Evolutionary conservation across 2,113 vertebrate species (phyloP), one percentile per base, ranked within the genome.

Genomic region (Oncorhynchus masou): DNA sequence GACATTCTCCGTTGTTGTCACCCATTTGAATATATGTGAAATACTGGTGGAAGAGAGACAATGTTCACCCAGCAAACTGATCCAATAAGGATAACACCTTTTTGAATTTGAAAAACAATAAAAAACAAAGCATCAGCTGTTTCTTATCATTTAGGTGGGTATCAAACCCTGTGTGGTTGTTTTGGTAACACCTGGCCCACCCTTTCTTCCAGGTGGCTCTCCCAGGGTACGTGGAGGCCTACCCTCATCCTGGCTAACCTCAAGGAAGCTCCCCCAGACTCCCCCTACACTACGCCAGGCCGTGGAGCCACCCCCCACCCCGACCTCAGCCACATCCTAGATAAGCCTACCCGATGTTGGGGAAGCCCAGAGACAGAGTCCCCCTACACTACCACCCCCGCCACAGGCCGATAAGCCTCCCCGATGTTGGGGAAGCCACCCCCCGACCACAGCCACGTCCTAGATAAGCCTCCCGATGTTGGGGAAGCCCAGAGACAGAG

Each of bases 171-270:
- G 16, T 20, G 25, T 45, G 12, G 4, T 70, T 45, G 72, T 29
- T 49, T 27, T 20, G 48, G 1, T 49, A 67, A 78, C 68, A 1
- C 60, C 20, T 15, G 49, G 64, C 62, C 31, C 62, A 59, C 2
- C 71, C 1, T n/a, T 76, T 89, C 70, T 86, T 81, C 2, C 92
- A 98, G 98, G 95, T 96, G 16, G 96, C 98, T 0, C 93, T 99
- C 4, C 98, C 97, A 0, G 97, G 97, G 49, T 99, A 99, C 84
- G 96, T 97, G 0, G 98, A 99, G 88, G 97, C 96, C 71, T 99
- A 97, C 79, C 96, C 97, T 2, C 88, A 97, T 79, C 92, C 96
- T 2, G 95, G 95, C 6, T 98, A 98, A 87, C 96, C 95, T 64
- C 95, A 95, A 81, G 93, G 86, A 81, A 97, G 95, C 0, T 94